These are phyloP conservation scores for Lucilia sericata DNA, from an alignment of 1,140 invertebrate genomes.

Conservation along the genomic window DNA sequence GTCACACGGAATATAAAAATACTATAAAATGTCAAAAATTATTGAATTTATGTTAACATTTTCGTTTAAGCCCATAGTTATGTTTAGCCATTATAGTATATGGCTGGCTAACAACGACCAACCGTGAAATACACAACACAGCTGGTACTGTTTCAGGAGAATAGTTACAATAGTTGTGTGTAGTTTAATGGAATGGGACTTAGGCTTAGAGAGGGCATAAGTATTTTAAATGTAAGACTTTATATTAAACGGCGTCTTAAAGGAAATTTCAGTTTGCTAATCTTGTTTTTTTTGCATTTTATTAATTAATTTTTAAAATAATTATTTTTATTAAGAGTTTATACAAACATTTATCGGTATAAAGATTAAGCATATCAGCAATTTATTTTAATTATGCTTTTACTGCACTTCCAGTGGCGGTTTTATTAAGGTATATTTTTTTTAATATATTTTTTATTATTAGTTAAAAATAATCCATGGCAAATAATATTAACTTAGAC, in stretches of 20 bases:
- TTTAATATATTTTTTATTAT: background rate
- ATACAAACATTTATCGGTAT: background rate
- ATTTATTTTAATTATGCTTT: background rate
- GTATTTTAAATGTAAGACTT: background rate
- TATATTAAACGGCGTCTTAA: background rate
- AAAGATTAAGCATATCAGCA: background rate
- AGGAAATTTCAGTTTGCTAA: background rate
- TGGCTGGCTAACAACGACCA: background rate
- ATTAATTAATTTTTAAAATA: background rate
- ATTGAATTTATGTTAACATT: slow-evolving; percentile 65
- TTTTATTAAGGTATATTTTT: background rate
- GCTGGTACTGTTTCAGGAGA: background rate
- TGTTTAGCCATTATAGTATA: background rate
- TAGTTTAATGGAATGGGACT: no score
- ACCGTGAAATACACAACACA: background rate
- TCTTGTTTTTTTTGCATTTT: background rate
- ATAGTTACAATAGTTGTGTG: background rate
- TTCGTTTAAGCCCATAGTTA: background rate
- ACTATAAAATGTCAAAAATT: slow-evolving; percentile 68
- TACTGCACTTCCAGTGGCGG: background rate
- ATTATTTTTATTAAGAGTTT: background rate
- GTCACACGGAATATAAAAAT: slow-evolving; percentile 67
- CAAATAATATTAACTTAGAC: background rate
- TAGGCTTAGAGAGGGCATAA: background rate
- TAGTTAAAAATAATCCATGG: background rate